A percentile compares a stretch with the other conserved stretches of the same genome.
Evolutionary conservation across 2,113 vertebrate species (phyloP).

Genomic region (Eclectus roratus): DNA sequence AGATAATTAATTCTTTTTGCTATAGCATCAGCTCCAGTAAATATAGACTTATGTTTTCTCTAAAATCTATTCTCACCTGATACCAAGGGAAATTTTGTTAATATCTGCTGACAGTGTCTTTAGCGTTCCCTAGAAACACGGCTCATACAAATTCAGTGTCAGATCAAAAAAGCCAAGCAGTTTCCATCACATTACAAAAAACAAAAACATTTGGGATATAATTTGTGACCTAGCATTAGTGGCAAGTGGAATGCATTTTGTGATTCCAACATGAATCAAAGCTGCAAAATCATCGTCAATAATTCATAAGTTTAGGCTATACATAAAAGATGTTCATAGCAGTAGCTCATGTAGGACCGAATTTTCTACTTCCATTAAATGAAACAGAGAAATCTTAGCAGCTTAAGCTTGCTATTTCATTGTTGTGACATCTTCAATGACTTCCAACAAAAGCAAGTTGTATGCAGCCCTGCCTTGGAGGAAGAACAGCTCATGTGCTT

Average conservation of each 20-base stretch:
- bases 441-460: neutral
- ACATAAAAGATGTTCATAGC: neutral
- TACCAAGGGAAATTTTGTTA: neutral
- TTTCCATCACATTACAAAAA: neutral
- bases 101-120: neutral
- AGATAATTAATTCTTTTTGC: neutral
- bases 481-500: neutral
- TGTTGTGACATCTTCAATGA: neutral
- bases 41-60: neutral
- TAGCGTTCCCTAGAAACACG: neutral
- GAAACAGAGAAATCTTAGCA: neutral
- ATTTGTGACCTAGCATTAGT: neutral
- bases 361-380: neutral
- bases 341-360: neutral
- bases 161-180: constrained; percentile 1
- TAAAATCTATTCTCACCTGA: neutral
- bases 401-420: neutral
- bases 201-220: neutral
- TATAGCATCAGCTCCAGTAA: neutral
- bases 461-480: neutral
- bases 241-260: neutral
- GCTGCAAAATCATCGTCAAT: neutral
- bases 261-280: neutral
- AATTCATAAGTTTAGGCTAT: neutral
- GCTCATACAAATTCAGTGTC: neutral